Conservation (phyloP, 2,888 invertebrate species). For the Tenthredo distinguenda region DNA sequence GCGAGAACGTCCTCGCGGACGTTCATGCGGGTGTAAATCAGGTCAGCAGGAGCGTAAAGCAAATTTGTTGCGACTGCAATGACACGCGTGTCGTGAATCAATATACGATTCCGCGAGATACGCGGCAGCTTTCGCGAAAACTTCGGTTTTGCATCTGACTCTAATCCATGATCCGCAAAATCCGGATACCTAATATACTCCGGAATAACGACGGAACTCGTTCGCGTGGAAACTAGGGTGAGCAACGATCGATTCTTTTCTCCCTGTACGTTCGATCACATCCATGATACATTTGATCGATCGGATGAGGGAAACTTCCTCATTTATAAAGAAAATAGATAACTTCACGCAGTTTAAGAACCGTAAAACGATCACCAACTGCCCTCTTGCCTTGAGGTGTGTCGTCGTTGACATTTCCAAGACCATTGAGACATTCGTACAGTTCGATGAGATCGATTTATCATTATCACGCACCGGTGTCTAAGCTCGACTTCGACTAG, state of each 20-base stretch:
- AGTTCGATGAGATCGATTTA: not conserved
- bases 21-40: conserved; percentile 24
- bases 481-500: not conserved
- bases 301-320: not conserved
- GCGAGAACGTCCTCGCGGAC: conserved; percentile 60
- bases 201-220: not conserved
- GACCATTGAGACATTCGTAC: not conserved
- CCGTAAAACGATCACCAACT: too few species aligned
- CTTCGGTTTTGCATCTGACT: not conserved
- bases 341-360: too few species aligned
- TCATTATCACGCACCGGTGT: not conserved
- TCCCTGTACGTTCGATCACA: not conserved
- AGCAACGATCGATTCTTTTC: not conserved
- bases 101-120: not conserved
- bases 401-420: not conserved
- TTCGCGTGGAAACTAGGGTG: not conserved
- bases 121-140: not conserved
- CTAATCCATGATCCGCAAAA: not conserved
- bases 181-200: not conserved
- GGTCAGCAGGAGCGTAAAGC: conserved; percentile 35
- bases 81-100: conserved; percentile 24
- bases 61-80: conserved; percentile 34
- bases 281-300: not conserved
- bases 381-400: too few species aligned
- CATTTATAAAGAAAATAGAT: not conserved